Percentiles rank a stretch among this genome's conserved stretches.
Conservation (phyloP, 1,140 invertebrate genomes). For the Megalonaias nervosa region DNA sequence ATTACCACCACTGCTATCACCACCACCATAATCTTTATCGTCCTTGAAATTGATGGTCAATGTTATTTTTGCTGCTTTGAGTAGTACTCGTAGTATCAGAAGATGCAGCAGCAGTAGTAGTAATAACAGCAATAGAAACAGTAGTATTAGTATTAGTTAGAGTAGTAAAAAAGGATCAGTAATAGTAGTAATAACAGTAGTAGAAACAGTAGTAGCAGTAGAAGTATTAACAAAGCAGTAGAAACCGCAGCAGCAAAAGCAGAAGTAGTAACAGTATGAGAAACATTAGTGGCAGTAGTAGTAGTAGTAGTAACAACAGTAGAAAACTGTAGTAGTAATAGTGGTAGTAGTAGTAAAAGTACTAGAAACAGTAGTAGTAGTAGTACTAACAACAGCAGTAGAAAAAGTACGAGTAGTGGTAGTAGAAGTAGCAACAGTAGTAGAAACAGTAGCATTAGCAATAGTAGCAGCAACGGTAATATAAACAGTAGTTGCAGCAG, state of each 20-base stretch:
- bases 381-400: not conserved
- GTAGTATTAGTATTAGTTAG: not conserved
- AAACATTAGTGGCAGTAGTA: not conserved
- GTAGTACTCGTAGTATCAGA: not conserved
- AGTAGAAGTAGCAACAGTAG: not conserved
- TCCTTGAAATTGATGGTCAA: not conserved
- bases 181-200: not conserved
- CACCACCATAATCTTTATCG: no score
- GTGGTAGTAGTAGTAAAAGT: not conserved
- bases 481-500: slow-evolving; percentile 1
- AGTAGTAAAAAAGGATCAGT: not conserved
- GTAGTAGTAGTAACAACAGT: not conserved
- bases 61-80: not conserved
- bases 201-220: not conserved
- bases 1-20: no score
- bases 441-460: not conserved
- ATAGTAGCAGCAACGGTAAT: not conserved
- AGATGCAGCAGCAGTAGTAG: not conserved
- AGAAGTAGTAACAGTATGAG: not conserved
- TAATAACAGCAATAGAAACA: not conserved
- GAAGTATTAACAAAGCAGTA: not conserved
- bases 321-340: not conserved
- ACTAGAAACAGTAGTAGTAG: not conserved
- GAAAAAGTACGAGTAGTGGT: not conserved
- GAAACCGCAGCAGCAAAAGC: not conserved